phyloP scores from a whole-genome alignment of 2,797 vertebrate species.

The Pseudopleuronectes americanus region DNA sequence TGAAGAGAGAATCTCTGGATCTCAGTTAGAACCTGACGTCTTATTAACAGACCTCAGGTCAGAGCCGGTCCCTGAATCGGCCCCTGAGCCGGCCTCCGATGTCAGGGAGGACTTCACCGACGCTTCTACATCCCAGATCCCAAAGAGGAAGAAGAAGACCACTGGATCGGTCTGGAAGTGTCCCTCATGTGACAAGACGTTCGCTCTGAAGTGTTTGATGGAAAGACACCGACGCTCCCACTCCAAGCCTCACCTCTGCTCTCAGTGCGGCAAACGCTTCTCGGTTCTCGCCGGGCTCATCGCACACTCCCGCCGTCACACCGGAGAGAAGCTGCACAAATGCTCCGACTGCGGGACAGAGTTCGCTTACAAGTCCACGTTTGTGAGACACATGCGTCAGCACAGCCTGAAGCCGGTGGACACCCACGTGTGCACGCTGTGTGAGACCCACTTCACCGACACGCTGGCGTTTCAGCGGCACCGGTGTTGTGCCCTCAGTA shows the following conservation, averaged over 20 bases:
- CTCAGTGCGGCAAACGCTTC: conserved; percentile 67
- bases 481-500: conserved; percentile 60
- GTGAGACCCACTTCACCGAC: conserved; percentile 57
- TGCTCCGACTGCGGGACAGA: conserved; percentile 62
- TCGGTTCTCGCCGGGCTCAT: conserved; percentile 41
- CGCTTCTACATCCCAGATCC: neutral
- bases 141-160: conserved; percentile 24
- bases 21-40: neutral
- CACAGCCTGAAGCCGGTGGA: conserved; percentile 35
- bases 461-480: conserved; percentile 57
- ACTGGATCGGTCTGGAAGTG: conserved; percentile 29
- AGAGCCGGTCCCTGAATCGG: too few relatives aligned
- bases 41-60: too few relatives aligned
- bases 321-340: conserved; percentile 60
- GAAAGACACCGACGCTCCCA: conserved; percentile 64
- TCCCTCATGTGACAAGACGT: conserved; percentile 54
- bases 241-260: conserved; percentile 68
- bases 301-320: conserved; percentile 62
- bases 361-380: conserved; percentile 68
- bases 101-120: neutral
- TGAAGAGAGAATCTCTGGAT: neutral
- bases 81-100: neutral
- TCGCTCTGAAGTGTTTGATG: conserved; percentile 63
- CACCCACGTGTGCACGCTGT: conserved; percentile 50
- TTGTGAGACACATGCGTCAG: conserved; percentile 63